Percentiles rank a stretch among this genome's conserved stretches.
Conservation (phyloP, 1,140 invertebrate species). For the Drosophila azteca region DNA sequence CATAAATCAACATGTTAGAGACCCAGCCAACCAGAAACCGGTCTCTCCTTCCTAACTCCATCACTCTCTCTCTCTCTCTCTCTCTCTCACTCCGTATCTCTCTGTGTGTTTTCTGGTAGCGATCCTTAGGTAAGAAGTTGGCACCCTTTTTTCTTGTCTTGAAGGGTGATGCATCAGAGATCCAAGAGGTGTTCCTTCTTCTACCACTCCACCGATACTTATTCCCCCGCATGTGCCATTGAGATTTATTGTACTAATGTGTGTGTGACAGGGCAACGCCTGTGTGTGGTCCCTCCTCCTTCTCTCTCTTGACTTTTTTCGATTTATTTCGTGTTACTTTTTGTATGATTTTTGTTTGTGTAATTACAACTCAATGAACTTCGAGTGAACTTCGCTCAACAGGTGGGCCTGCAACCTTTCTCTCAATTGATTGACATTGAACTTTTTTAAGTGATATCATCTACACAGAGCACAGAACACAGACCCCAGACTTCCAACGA, state of each 20-base stretch:
- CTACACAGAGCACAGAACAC: constrained; percentile 7
- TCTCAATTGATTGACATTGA: constrained; percentile 70
- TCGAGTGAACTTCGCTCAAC: constrained; percentile 68
- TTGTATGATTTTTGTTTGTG: constrained; percentile 14
- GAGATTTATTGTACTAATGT: constrained; percentile 50
- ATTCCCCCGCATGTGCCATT: constrained; percentile 53
- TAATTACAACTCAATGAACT: constrained; percentile 80
- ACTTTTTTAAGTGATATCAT: constrained; percentile 57
- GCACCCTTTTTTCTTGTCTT: constrained; percentile 53
- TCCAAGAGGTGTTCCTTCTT: neutral
- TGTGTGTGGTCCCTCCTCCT: constrained; percentile 63
- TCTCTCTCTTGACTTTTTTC: constrained; percentile 23
- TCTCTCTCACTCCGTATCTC: neutral
- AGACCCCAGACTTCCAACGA: constrained; percentile 4
- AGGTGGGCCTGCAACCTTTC: constrained; percentile 59
- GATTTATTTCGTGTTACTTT: constrained; percentile 19
- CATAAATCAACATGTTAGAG: constrained; percentile 74
- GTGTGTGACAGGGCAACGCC: constrained; percentile 67
- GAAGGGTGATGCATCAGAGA: constrained; percentile 56
- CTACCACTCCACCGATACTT: neutral
- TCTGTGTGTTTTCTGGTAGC: neutral
- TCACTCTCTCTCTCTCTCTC: neutral
- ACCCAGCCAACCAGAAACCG: constrained; percentile 47
- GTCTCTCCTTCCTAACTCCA: constrained; percentile 22
- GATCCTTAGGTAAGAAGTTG: constrained; percentile 64